Conservation (phyloP, 2,797 vertebrate genomes). For the Philypnodon macrostomus region DNA sequence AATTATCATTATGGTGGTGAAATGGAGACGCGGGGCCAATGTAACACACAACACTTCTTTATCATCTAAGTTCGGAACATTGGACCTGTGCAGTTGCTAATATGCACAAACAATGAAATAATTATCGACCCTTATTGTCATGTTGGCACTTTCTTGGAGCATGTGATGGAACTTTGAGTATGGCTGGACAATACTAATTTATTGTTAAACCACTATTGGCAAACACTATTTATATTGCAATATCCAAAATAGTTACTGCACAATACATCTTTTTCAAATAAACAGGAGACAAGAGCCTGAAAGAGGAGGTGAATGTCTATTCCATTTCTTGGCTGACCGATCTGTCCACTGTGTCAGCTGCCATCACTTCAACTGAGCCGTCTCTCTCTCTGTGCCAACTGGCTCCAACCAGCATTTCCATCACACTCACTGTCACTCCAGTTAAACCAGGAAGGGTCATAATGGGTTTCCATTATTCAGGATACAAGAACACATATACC, state of each 20-base stretch:
- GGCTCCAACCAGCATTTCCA: constrained; percentile 36
- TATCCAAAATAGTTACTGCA: no score
- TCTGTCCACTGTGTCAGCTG: constrained; percentile 58
- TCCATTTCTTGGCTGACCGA: constrained; percentile 52
- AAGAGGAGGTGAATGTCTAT: constrained; percentile 48
- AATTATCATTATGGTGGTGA: constrained; percentile 33
- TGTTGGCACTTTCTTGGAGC: no score
- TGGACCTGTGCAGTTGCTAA: constrained; percentile 5
- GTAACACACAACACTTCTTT: constrained; percentile 12
- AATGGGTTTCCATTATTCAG: constrained; percentile 26
- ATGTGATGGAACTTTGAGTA: no score
- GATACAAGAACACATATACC: background rate
- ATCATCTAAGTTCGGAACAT: constrained; percentile 27
- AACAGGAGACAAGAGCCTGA: constrained; percentile 17
- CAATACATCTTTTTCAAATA: no score
- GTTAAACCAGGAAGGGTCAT: constrained; percentile 28
- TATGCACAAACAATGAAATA: constrained; percentile 30
- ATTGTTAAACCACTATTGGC: no score
- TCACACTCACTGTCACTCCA: constrained; percentile 42
- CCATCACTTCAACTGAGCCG: constrained; percentile 56
- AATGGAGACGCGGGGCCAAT: constrained; percentile 23
- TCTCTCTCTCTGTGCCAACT: constrained; percentile 45
- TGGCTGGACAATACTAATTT: no score
- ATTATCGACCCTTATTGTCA: no score
- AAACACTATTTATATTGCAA: no score